Percentiles rank a stretch among this genome's conserved stretches.
phyloP scores from a whole-genome alignment of 35 echinoderm and acorn worm species.

The Amphiura filiformis region DNA sequence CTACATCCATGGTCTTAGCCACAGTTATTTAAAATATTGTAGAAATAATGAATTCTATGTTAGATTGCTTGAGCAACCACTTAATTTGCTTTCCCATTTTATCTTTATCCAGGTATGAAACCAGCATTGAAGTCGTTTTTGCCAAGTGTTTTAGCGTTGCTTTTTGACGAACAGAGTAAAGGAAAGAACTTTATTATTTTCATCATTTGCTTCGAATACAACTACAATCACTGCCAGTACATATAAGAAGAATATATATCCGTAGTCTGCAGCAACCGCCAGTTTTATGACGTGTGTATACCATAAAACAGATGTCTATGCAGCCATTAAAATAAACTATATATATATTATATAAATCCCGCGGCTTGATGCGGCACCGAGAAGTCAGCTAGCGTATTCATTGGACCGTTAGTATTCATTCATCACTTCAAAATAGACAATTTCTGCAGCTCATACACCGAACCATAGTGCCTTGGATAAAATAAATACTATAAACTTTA shows the following conservation, averaged over 20 bases:
- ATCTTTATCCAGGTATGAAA: conserved; percentile 2
- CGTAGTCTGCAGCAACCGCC: background rate
- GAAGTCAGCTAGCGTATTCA: background rate
- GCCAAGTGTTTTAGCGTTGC: background rate
- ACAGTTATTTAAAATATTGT: too few relatives aligned
- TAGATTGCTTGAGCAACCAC: too few relatives aligned
- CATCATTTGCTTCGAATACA: background rate
- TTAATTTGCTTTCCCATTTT: background rate
- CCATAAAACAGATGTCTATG: background rate
- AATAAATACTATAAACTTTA: conserved; percentile 12
- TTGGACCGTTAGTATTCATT: background rate
- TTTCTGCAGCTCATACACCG: conserved; percentile 9
- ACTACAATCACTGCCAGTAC: background rate
- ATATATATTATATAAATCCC: background rate
- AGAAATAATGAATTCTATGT: too few relatives aligned
- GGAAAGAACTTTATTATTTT: background rate
- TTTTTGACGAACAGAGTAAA: background rate
- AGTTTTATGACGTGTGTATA: background rate
- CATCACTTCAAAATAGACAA: background rate
- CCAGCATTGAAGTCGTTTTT: background rate
- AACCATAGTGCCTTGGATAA: conserved; percentile 48
- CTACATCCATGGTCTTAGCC: too few relatives aligned
- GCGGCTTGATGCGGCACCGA: background rate
- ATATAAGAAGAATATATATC: too few relatives aligned
- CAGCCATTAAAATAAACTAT: conserved; percentile 1